phyloP scores from a whole-genome alignment of 2,113 vertebrate genomes.

The Leptobrachium leishanense region DNA sequence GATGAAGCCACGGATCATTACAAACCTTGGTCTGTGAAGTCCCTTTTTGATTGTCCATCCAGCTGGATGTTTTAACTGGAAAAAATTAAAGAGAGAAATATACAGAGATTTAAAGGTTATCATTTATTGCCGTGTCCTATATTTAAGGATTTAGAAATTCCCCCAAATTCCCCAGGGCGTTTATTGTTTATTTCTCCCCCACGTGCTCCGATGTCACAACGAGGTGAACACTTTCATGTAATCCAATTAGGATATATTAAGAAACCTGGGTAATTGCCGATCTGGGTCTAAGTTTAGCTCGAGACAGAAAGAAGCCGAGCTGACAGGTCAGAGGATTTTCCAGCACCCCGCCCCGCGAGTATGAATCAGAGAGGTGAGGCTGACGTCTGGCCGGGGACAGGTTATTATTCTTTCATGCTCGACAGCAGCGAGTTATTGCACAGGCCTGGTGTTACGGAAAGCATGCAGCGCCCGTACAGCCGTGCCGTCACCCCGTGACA shows the following conservation, averaged over 20 bases:
- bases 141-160: too few species aligned
- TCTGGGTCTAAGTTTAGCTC: slow-evolving; percentile 14
- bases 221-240: neutral
- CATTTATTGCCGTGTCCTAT: too few species aligned
- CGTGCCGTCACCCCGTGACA: too few species aligned
- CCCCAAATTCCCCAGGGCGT: too few species aligned
- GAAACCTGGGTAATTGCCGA: neutral
- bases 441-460: neutral
- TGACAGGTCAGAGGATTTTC: neutral
- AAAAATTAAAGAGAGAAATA: neutral
- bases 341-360: neutral
- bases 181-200: too few species aligned
- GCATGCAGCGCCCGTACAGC: neutral
- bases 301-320: neutral
- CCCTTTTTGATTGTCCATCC: rapidly evolving
- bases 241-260: neutral
- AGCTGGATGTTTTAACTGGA: slow-evolving; percentile 52
- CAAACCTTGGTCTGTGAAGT: slow-evolving; percentile 60
- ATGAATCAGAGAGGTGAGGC: slow-evolving; percentile 38
- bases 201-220: too few species aligned
- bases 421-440: slow-evolving; percentile 4
- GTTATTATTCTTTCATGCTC: neutral
- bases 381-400: neutral
- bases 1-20: neutral
- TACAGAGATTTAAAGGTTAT: too few species aligned